Conservation (phyloP, 2,113 vertebrate species). For the Egretta garzetta region DNA sequence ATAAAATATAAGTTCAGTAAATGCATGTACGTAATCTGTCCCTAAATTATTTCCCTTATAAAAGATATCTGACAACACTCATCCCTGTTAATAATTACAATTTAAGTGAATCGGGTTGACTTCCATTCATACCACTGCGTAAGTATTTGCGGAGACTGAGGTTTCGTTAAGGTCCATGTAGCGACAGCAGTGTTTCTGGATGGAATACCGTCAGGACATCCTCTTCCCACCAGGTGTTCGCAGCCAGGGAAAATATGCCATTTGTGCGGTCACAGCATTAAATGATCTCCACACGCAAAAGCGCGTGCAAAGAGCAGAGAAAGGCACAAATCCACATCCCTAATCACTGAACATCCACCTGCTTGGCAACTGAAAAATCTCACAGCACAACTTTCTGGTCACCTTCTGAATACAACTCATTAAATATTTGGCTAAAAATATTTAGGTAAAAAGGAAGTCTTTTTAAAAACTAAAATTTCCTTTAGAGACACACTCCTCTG, state of each 20-base stretch:
- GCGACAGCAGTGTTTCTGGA: background rate
- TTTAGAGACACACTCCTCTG: background rate
- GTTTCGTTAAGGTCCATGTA: fast-evolving
- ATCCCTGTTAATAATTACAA: background rate
- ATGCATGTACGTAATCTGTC: conserved; percentile 35
- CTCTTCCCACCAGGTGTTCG: background rate
- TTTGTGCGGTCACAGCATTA: conserved; percentile 65
- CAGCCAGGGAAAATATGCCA: background rate
- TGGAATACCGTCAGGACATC: background rate
- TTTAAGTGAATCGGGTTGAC: background rate
- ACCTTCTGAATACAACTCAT: background rate
- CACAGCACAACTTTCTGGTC: background rate
- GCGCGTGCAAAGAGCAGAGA: background rate
- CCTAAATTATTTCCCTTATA: background rate
- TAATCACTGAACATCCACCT: background rate
- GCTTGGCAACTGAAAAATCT: background rate
- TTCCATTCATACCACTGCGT: background rate
- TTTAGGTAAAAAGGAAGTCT: background rate
- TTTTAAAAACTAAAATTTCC: background rate
- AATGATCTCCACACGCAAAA: background rate
- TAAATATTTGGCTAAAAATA: background rate
- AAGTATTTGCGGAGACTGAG: background rate
- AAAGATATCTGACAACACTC: background rate
- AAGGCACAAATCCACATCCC: conserved; percentile 49
- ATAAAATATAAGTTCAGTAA: conserved; percentile 50